Percentiles rank a stretch among this genome's conserved stretches.
phyloP scores from a whole-genome alignment of 2,797 vertebrate genomes.

The Buphagus erythrorhynchus region DNA sequence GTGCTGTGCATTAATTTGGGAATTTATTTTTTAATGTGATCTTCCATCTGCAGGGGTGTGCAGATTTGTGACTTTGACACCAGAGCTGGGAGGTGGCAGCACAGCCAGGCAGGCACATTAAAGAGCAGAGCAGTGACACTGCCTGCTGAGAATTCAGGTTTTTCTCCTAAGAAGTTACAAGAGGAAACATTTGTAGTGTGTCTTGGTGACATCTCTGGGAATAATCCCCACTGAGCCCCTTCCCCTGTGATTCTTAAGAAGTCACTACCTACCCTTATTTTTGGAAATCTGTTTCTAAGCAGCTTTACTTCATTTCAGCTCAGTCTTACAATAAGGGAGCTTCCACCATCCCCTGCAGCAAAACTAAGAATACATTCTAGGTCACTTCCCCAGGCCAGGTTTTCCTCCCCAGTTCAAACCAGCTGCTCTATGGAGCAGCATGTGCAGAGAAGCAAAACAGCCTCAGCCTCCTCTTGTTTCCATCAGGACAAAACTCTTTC shows the following conservation, averaged over 20 bases:
- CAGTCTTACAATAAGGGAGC: neutral
- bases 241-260: neutral
- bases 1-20: neutral
- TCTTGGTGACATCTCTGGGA: neutral
- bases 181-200: neutral
- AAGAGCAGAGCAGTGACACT: neutral
- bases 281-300: constrained; percentile 21
- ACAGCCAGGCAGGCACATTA: neutral
- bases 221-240: constrained; percentile 11
- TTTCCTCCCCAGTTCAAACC: neutral
- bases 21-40: neutral
- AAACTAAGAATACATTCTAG: neutral
- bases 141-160: neutral
- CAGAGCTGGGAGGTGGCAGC: neutral
- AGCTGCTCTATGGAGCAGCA: neutral
- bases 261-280: neutral
- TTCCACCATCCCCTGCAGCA: neutral
- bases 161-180: neutral
- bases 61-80: neutral
- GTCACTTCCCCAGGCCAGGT: neutral
- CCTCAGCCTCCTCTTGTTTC: neutral
- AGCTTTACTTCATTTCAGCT: neutral
- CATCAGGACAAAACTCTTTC: neutral
- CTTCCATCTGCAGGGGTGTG: neutral
- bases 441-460: neutral